Conservation (phyloP, 2,888 invertebrate species). For the Phorcus lineatus region DNA sequence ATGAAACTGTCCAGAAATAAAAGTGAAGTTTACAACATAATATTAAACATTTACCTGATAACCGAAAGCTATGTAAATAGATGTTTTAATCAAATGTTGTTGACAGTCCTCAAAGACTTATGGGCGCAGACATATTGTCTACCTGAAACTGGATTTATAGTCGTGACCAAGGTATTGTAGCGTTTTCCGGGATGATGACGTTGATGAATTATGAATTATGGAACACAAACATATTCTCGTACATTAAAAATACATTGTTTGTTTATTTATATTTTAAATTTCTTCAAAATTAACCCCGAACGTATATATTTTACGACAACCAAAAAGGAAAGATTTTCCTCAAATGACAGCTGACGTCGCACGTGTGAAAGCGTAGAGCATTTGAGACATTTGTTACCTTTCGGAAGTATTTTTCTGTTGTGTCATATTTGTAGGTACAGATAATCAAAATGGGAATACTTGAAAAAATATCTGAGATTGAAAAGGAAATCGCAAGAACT, state of each 20-base stretch:
- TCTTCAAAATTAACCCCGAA: too few species aligned
- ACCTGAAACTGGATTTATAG: background rate
- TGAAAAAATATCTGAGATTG: constrained; percentile 99
- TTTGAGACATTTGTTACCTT: too few species aligned
- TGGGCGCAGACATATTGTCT: constrained; percentile 37
- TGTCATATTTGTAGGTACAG: background rate
- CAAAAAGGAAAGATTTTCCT: background rate
- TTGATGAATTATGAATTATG: too few species aligned
- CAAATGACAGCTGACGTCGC: constrained; percentile 19
- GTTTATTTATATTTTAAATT: too few species aligned
- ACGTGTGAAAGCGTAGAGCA: background rate
- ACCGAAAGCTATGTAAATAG: too few species aligned
- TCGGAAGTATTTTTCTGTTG: too few species aligned
- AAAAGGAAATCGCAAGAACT: constrained; percentile 97
- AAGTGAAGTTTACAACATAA: background rate
- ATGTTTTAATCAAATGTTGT: too few species aligned
- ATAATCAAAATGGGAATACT: constrained; percentile 90
- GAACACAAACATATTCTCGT: too few species aligned
- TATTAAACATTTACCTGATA: too few species aligned
- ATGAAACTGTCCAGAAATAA: background rate
- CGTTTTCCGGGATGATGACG: too few species aligned
- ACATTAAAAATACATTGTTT: too few species aligned
- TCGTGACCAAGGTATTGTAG: too few species aligned
- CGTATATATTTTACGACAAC: background rate
- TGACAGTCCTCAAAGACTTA: background rate